Conservation (phyloP, 1,140 invertebrate species). For the Leptonema lineaticorne region DNA sequence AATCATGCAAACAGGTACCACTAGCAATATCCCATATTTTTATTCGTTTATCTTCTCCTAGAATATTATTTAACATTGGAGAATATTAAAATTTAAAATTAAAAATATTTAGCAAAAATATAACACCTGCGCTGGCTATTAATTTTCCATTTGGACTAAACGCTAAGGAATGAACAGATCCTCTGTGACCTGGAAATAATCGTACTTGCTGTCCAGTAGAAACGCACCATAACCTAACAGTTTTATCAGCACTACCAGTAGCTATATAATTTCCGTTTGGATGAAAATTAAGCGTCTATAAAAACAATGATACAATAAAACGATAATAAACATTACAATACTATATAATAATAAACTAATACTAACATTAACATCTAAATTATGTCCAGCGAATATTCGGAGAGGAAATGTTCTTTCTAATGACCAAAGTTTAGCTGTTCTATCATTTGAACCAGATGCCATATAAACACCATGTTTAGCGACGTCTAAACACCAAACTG, state of each 20-base stretch:
- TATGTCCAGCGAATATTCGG: slow-evolving; percentile 80
- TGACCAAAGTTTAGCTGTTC: slow-evolving; percentile 83
- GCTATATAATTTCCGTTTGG: slow-evolving; percentile 80
- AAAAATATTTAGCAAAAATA: neutral
- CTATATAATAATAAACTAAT: slow-evolving; percentile 34
- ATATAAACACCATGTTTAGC: slow-evolving; percentile 73
- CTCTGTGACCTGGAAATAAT: slow-evolving; percentile 78
- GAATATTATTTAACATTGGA: slow-evolving; percentile 5
- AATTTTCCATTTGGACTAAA: slow-evolving; percentile 82
- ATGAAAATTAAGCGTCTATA: slow-evolving; percentile 76
- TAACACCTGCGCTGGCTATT: slow-evolving; percentile 69
- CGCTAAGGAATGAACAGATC: slow-evolving; percentile 69
- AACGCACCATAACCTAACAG: slow-evolving; percentile 71
- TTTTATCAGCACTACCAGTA: slow-evolving; percentile 75
- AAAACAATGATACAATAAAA: slow-evolving; percentile 26
- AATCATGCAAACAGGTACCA: slow-evolving; percentile 62
- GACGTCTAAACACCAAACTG: slow-evolving; percentile 83
- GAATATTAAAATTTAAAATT: neutral
- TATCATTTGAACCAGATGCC: slow-evolving; percentile 81
- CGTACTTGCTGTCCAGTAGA: slow-evolving; percentile 67
- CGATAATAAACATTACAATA: neutral
- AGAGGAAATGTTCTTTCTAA: slow-evolving; percentile 76
- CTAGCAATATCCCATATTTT: slow-evolving; percentile 61
- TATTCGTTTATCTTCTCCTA: slow-evolving; percentile 60
- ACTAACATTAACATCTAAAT: slow-evolving; percentile 77